phyloP scores from a whole-genome alignment of 2,888 invertebrate species.

The Heteropelma amictum region DNA sequence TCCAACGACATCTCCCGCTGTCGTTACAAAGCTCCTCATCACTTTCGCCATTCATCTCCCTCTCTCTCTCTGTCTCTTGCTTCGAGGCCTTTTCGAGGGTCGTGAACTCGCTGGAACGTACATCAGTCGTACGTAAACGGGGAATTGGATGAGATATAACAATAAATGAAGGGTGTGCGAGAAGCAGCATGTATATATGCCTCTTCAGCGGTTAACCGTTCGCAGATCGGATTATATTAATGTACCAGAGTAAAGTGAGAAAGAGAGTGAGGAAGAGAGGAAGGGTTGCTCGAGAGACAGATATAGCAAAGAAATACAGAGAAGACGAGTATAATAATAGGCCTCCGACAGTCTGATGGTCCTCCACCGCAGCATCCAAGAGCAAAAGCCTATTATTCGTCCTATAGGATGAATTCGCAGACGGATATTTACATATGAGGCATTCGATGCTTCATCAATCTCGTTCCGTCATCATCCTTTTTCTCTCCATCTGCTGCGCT shows the following conservation, averaged over 20 bases:
- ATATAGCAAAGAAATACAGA: constrained; percentile 3
- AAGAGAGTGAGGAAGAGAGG: constrained; percentile 12
- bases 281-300: constrained; percentile 16
- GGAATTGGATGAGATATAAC: constrained; percentile 41
- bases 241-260: constrained; percentile 12
- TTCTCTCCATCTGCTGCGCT: too few relatives aligned
- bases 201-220: constrained; percentile 52
- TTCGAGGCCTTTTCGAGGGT: constrained; percentile 43
- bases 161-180: constrained; percentile 48
- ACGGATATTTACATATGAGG: neutral
- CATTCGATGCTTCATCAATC: neutral
- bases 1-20: constrained; percentile 5
- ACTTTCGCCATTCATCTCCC: constrained; percentile 31
- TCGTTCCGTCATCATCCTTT: too few relatives aligned
- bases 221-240: constrained; percentile 53
- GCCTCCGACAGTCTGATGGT: constrained; percentile 31
- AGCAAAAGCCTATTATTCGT: constrained; percentile 42
- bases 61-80: neutral
- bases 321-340: constrained; percentile 55
- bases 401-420: constrained; percentile 22
- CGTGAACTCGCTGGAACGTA: constrained; percentile 29
- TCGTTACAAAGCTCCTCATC: constrained; percentile 32
- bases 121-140: constrained; percentile 13
- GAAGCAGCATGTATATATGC: neutral
- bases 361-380: constrained; percentile 35